Evolutionary conservation across 2,888 invertebrate genomes (phyloP).

Genomic region (Allygus modestus): DNA sequence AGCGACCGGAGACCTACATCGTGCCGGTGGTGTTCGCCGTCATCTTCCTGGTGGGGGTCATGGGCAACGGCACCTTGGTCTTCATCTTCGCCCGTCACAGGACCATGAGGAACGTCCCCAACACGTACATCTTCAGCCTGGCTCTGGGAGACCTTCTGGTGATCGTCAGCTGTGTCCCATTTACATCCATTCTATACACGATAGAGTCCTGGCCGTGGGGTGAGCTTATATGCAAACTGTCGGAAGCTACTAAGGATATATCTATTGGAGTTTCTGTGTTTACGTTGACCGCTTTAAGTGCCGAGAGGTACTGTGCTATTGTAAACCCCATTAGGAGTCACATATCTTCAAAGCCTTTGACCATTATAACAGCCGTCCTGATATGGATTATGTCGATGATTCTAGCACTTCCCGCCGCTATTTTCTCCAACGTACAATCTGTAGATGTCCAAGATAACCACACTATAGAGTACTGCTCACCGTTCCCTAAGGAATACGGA

Average conservation of each 20-base stretch:
- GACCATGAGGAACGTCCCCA: slow-evolving; percentile 93
- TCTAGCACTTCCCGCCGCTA: slow-evolving; percentile 87
- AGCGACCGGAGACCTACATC: slow-evolving; percentile 90
- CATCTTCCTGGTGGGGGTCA: slow-evolving; percentile 91
- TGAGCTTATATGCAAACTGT: slow-evolving; percentile 85
- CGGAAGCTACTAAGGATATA: slow-evolving; percentile 90
- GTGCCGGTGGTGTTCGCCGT: slow-evolving; percentile 91
- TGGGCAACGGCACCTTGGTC: slow-evolving; percentile 93
- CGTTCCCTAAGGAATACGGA: slow-evolving; percentile 80
- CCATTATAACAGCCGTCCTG: slow-evolving; percentile 81
- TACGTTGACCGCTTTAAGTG: slow-evolving; percentile 91
- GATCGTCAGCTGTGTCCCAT: slow-evolving; percentile 89
- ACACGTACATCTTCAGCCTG: slow-evolving; percentile 81
- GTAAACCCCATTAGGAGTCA: slow-evolving; percentile 86
- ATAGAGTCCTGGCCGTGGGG: slow-evolving; percentile 95
- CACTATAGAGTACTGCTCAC: slow-evolving; percentile 83
- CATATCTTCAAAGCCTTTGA: slow-evolving; percentile 76
- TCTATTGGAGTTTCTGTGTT: slow-evolving; percentile 94
- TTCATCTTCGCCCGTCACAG: slow-evolving; percentile 90
- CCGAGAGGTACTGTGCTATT: slow-evolving; percentile 91
- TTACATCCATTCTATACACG: slow-evolving; percentile 91
- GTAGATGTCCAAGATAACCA: slow-evolving; percentile 75
- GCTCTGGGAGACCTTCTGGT: slow-evolving; percentile 80
- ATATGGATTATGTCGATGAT: slow-evolving; percentile 90
- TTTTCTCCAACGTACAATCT: slow-evolving; percentile 82